Evolutionary conservation across 1,140 invertebrate species (phyloP).

Genomic region (Drosophila kepulauana): DNA sequence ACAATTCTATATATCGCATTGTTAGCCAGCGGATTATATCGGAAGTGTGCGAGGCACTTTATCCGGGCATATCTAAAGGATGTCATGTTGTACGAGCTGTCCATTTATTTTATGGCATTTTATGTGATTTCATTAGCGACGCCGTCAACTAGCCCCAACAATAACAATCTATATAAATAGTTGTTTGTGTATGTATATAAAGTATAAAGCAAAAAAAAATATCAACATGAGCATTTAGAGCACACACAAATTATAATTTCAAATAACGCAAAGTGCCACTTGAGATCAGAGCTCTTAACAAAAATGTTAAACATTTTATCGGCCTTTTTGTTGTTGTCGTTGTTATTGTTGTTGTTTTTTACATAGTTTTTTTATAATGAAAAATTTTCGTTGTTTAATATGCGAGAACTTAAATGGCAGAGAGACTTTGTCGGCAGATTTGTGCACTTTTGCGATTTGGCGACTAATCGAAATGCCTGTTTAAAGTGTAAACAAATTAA

Average conservation of each 20-base stretch:
- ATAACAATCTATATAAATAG: conserved; percentile 38
- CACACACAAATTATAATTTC: conserved; percentile 81
- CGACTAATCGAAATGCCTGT: conserved; percentile 62
- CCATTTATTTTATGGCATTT: conserved; percentile 68
- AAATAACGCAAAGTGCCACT: conserved; percentile 80
- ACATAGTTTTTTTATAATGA: conserved; percentile 39
- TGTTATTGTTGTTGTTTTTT: conserved; percentile 32
- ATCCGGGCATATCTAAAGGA: conserved; percentile 66
- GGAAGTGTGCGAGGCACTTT: conserved; percentile 56
- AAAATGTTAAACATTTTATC: conserved; percentile 80
- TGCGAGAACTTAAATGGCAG: conserved; percentile 62
- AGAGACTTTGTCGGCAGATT: conserved; percentile 67
- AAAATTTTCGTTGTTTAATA: conserved; percentile 64
- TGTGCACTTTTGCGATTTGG: conserved; percentile 44
- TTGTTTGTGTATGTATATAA: conserved; percentile 33
- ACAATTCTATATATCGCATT: background rate
- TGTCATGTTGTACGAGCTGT: conserved; percentile 62
- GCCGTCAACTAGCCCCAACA: conserved; percentile 26
- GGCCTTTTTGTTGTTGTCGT: conserved; percentile 41
- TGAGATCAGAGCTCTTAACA: conserved; percentile 71
- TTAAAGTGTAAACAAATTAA: conserved; percentile 80
- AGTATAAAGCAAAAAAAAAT: conserved; percentile 39
- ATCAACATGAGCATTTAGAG: conserved; percentile 67
- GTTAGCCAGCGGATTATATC: conserved; percentile 53
- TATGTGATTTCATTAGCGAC: conserved; percentile 76